Conservation (phyloP, 2,113 vertebrate species). For the Zapornia atra region DNA sequence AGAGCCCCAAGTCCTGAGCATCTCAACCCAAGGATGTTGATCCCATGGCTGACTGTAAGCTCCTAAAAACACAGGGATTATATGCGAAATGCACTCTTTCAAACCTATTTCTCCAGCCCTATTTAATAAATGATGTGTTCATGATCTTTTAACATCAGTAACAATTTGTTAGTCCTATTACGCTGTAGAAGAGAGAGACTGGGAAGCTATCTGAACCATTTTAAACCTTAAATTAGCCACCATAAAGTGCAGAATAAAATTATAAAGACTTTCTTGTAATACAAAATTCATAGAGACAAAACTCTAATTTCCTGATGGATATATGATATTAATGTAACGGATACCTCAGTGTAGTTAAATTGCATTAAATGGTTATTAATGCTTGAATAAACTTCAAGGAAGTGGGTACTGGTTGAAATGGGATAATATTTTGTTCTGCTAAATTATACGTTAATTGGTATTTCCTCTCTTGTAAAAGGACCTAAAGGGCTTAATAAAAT, state of each 20-base stretch:
- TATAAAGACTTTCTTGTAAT: conserved; percentile 80
- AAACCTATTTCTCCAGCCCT: conserved; percentile 40
- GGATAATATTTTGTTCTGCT: conserved; percentile 87
- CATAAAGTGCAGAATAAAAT: conserved; percentile 81
- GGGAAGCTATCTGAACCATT: conserved; percentile 73
- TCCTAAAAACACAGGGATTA: neutral
- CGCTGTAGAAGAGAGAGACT: conserved; percentile 57
- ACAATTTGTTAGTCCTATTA: conserved; percentile 78
- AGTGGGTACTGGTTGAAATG: conserved; percentile 83
- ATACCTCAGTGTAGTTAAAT: conserved; percentile 86
- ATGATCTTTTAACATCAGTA: conserved; percentile 74
- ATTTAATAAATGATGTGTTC: conserved; percentile 73
- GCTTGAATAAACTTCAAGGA: conserved; percentile 89
- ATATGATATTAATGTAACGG: conserved; percentile 87
- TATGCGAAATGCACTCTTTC: conserved; percentile 8
- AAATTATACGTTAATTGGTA: conserved; percentile 88
- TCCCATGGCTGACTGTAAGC: neutral
- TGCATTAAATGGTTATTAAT: conserved; percentile 89
- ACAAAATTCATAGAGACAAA: conserved; percentile 85
- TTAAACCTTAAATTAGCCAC: conserved; percentile 76
- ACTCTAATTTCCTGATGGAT: conserved; percentile 87
- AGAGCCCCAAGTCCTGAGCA: neutral
- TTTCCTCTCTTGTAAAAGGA: conserved; percentile 86
- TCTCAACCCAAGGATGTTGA: neutral
- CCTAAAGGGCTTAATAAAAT: conserved; percentile 86